Base-by-base conservation (phyloP, 2,113 vertebrate genomes). In the Muscicapa adusta region DNA sequence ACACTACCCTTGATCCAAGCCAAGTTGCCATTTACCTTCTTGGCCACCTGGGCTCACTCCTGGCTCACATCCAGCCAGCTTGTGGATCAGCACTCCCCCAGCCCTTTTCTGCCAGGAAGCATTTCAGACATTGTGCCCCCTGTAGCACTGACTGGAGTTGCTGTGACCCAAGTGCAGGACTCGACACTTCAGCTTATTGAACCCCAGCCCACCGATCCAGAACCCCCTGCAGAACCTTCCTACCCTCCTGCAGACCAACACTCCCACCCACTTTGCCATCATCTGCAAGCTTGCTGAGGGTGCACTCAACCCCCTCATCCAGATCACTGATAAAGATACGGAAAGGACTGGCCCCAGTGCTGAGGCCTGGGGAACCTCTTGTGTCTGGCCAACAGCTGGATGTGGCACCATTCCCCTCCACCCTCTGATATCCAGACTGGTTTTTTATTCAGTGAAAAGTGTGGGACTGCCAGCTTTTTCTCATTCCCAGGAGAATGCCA, bases 141-240 rank as follows among this genome's bases (percentile, higher is more conserved):
- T 34, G 19, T 3, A 61, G 19, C 2, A 17, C 25, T 61, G 18
- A 3, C 29, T 75, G 13, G 9, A 6, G 9, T 5, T 40, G 25
- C 19, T 82, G 36, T 7, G 9, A 74, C 19, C 14, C 25, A 40
- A 18, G 14, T 13, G 20, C 29, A 54, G n/a, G 28, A 89, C 24
- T 58, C 6, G 7, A 8, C 24, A 29, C 20, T 53, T 29, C 0
- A 45, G 17, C 29, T 53, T 25, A 19, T 0, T 67, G 14, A 40
- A 61, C n/a, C 20, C 40, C 54, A 17, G 54, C 20, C 54, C 36
- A 81, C 3, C 0, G 0, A 58, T n/a, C 19, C 54, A 18, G n/a
- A 54, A 3, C 0, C 11, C 25, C 10, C 54, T 47, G 29, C 47
- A 68, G n/a, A 60, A 17, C 14, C 18, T 13, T 54, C 29, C 62